Percentiles rank a stretch among this genome's conserved stretches.
Conservation (phyloP, 2,797 vertebrate genomes). For the Odontamblyopus lacepedii region DNA sequence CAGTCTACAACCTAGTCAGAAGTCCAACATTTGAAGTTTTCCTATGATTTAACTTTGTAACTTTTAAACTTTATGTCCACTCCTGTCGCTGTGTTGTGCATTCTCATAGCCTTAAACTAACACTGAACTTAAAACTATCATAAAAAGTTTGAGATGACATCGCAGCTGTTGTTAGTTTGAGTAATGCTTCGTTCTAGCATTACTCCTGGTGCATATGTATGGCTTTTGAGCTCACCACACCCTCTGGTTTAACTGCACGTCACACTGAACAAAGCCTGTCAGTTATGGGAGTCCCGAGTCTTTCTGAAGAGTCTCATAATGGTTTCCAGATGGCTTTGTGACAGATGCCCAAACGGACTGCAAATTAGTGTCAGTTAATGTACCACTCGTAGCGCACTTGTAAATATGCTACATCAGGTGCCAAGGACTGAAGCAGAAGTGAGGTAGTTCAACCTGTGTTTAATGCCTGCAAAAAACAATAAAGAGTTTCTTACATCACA, state of each 20-base stretch:
- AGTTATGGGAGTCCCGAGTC: slow-evolving; percentile 42
- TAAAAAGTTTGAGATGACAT: too few relatives aligned
- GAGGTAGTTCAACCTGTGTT: background rate
- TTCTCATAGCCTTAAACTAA: too few relatives aligned
- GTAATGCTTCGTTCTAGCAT: background rate
- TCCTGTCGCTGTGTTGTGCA: too few relatives aligned
- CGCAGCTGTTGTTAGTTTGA: too few relatives aligned
- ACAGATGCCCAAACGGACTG: slow-evolving; percentile 73
- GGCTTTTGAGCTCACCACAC: background rate
- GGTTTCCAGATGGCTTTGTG: slow-evolving; percentile 75
- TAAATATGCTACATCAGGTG: slow-evolving; percentile 63
- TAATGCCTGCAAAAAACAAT: too few relatives aligned
- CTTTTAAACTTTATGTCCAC: too few relatives aligned
- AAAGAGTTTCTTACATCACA: too few relatives aligned
- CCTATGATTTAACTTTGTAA: too few relatives aligned
- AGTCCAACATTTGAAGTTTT: too few relatives aligned
- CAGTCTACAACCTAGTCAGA: too few relatives aligned
- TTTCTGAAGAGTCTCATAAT: slow-evolving; percentile 69
- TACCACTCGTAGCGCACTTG: slow-evolving; percentile 61
- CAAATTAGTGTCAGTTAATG: slow-evolving; percentile 74
- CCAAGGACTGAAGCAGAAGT: background rate
- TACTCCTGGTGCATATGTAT: background rate
- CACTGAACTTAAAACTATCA: too few relatives aligned
- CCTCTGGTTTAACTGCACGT: slow-evolving; percentile 65
- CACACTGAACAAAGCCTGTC: slow-evolving; percentile 77